Conservation (phyloP, 1,140 invertebrate species). For the Kradibia gibbosae region DNA sequence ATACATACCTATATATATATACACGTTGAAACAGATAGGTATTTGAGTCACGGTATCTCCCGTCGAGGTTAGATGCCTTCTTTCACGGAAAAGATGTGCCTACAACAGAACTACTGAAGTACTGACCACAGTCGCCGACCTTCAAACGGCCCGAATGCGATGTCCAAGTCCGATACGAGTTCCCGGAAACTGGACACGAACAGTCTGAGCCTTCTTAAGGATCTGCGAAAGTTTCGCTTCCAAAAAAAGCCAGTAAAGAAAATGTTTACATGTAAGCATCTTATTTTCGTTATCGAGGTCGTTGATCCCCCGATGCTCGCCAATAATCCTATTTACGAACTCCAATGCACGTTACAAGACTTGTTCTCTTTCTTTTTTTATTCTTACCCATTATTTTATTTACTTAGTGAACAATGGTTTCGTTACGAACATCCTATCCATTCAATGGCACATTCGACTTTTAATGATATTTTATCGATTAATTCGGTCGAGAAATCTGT, state of each 20-base stretch:
- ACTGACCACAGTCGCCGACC: conserved; percentile 24
- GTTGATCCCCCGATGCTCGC: background rate
- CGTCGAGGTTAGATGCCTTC: conserved; percentile 1
- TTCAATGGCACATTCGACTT: no score
- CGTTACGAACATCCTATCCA: no score
- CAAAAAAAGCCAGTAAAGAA: conserved; percentile 63
- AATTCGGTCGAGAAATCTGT: no score
- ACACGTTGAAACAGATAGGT: no score
- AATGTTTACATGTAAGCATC: conserved; percentile 64
- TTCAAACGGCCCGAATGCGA: conserved; percentile 53
- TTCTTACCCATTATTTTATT: no score
- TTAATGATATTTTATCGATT: no score
- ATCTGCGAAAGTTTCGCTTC: conserved; percentile 66
- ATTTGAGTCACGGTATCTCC: no score
- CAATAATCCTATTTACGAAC: background rate
- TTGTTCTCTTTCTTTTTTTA: no score
- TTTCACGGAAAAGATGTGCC: conserved; percentile 21
- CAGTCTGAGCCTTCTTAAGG: conserved; percentile 58
- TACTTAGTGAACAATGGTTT: no score
- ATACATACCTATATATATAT: no score
- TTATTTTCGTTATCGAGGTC: conserved; percentile 1
- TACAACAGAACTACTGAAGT: no score
- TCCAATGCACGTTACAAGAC: background rate
- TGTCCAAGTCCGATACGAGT: conserved; percentile 66
- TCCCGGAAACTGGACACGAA: conserved; percentile 59